Evolutionary conservation across 2,888 invertebrate species (phyloP).

Genomic region (Parascotia fuliginaria): DNA sequence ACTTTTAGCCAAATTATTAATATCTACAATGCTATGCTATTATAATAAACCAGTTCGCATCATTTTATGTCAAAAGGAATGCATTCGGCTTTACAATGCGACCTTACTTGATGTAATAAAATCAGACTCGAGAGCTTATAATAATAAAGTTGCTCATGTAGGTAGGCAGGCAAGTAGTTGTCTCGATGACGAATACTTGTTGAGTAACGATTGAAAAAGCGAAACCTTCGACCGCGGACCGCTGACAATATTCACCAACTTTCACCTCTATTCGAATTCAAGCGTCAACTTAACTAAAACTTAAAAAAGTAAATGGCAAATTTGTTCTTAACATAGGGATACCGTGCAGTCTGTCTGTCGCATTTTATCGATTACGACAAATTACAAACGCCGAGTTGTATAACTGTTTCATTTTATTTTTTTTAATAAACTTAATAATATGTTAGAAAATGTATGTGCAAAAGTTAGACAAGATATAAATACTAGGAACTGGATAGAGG

Average conservation of each 20-base stretch:
- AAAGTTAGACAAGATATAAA: slow-evolving; percentile 61
- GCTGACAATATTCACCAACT: slow-evolving; percentile 73
- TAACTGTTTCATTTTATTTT: slow-evolving; percentile 10
- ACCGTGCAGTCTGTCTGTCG: slow-evolving; percentile 9
- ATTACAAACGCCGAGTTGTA: slow-evolving; percentile 7
- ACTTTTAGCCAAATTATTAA: background rate
- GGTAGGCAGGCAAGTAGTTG: slow-evolving; percentile 44
- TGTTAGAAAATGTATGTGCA: slow-evolving; percentile 28
- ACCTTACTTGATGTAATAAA: slow-evolving; percentile 43
- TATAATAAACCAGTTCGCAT: background rate
- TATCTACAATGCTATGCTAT: background rate
- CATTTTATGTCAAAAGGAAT: slow-evolving; percentile 26
- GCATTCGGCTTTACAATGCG: slow-evolving; percentile 27
- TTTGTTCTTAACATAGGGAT: slow-evolving; percentile 17
- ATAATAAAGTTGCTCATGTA: slow-evolving; percentile 43
- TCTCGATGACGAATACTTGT: slow-evolving; percentile 76
- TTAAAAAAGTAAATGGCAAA: slow-evolving; percentile 36
- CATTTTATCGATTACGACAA: slow-evolving; percentile 12
- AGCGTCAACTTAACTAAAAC: slow-evolving; percentile 49
- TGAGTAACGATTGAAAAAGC: slow-evolving; percentile 82
- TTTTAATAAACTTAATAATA: slow-evolving; percentile 1
- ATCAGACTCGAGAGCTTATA: slow-evolving; percentile 43
- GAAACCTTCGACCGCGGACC: slow-evolving; percentile 77
- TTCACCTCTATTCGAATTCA: slow-evolving; percentile 74
- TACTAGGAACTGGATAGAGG: slow-evolving; percentile 63